These are phyloP conservation scores for Thripadectes ignobilis DNA, from an alignment of 2,797 vertebrate species.

Conservation along the genomic window DNA sequence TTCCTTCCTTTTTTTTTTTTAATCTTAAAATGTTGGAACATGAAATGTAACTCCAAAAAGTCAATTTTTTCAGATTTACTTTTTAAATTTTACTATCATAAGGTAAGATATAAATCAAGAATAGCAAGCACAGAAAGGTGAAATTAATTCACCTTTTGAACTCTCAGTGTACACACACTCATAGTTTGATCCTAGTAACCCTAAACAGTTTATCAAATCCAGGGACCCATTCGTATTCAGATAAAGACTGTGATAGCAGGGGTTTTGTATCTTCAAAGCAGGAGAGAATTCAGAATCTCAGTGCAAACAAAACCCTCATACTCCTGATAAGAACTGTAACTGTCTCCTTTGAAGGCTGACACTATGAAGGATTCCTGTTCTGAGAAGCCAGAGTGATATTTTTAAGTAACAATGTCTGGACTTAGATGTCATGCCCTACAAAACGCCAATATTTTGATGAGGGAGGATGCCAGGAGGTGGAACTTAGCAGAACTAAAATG, in stretches of 20 bases:
- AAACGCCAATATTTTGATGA: neutral
- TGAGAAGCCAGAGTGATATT: neutral
- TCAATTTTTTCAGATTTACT: fast-evolving
- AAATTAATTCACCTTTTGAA: slow-evolving; percentile 48
- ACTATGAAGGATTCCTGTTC: slow-evolving; percentile 13
- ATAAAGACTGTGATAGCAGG: slow-evolving; percentile 21
- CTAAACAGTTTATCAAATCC: slow-evolving; percentile 34
- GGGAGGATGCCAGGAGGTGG: neutral
- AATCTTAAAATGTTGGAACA: neutral
- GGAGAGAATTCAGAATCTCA: slow-evolving; percentile 27
- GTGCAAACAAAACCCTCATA: neutral
- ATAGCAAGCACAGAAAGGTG: neutral
- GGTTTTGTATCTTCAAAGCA: slow-evolving; percentile 51
- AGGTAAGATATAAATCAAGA: neutral
- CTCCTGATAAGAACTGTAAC: slow-evolving; percentile 40
- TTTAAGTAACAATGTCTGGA: neutral
- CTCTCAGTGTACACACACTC: neutral
- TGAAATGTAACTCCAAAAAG: neutral
- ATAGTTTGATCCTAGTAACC: neutral
- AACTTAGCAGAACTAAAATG: neutral
- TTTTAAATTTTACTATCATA: neutral
- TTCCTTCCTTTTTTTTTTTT: no score
- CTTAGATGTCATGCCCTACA: neutral
- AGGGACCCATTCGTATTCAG: slow-evolving; percentile 1
- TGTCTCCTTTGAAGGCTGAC: slow-evolving; percentile 44